Base-by-base conservation (phyloP, 2,888 invertebrate genomes). In the Caenorhabditis becei region DNA sequence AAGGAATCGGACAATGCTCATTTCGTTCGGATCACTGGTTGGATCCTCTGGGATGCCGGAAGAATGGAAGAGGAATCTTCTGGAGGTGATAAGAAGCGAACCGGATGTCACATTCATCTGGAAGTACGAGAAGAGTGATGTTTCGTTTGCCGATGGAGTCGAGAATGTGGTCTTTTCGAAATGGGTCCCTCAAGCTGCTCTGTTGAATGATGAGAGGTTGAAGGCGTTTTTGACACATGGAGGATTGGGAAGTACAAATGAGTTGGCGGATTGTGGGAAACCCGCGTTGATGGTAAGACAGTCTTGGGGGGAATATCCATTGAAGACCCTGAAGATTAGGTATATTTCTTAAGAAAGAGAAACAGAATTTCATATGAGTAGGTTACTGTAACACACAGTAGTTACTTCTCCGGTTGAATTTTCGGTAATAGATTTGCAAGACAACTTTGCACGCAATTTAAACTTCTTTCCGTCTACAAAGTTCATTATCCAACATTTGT, bases 221-320 rank as follows among this genome's bases (percentile, higher is more conserved):
- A 75, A 20, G 18, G 74, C 65, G 2, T 82, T 82, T n/a, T 35
- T 82, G n/a, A 82, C 82, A 14, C 82, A 82, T 44, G 74, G 70
- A 0, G 82, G 82, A 24, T 49, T 77, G 11, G 79, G 78, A 53
- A 79, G 79, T 47, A 79, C 82, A 14, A 78, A 82, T 70, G 82
- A 82, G 23, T 44, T 82, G 44, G 82, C 78, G 4, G 54, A 69
- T 51, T 18, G 32, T 5, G 82, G 82, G 28, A 79, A 79, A 53
- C 80, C 80, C 4, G 75, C 80, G 11, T 16, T 75, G 28, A 37
- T 77, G 77, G 41, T 41, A 41, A 41, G 41, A n/a, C n/a, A n/a
- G n/a, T n/a, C n/a, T n/a, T n/a, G n/a, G n/a, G n/a, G n/a, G n/a
- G n/a, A n/a, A n/a, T n/a, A n/a, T n/a, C n/a, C n/a, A n/a, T n/a